A percentile compares a stretch with the other conserved stretches of the same genome.
Evolutionary conservation across 2,888 invertebrate genomes (phyloP).

Genomic region (Drosophila prolongata): DNA sequence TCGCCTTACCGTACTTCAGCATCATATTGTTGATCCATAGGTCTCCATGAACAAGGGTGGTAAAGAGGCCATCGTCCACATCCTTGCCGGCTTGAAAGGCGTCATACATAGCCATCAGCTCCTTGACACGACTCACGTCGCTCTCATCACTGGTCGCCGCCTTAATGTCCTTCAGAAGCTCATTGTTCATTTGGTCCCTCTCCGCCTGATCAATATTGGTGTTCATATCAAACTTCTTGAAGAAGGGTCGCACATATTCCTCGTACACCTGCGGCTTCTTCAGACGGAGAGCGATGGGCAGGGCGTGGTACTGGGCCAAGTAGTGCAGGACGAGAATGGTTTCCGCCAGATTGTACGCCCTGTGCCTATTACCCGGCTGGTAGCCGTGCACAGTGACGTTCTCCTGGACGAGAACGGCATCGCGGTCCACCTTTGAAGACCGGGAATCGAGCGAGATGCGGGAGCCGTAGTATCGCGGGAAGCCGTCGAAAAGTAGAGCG

Average conservation of each 20-base stretch:
- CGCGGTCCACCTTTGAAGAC: constrained; percentile 85
- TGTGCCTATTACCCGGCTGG: constrained; percentile 85
- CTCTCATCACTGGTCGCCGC: constrained; percentile 54
- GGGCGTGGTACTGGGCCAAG: constrained; percentile 86
- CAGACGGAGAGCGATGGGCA: constrained; percentile 86
- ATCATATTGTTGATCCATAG: constrained; percentile 88
- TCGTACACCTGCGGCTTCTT: constrained; percentile 85
- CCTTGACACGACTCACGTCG: constrained; percentile 52
- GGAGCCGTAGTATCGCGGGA: constrained; percentile 86
- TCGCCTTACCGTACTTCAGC: constrained; percentile 84
- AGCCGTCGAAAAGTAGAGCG: constrained; percentile 84
- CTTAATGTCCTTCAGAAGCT: constrained; percentile 56
- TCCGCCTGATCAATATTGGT: constrained; percentile 47
- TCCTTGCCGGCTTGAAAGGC: constrained; percentile 57
- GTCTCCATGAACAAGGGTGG: constrained; percentile 86
- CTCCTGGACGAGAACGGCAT: constrained; percentile 86
- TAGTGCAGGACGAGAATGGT: constrained; percentile 85
- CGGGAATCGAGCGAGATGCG: constrained; percentile 84
- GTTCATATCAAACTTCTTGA: constrained; percentile 76
- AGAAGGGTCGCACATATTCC: constrained; percentile 83
- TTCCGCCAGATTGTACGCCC: constrained; percentile 85
- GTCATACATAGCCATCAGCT: constrained; percentile 60
- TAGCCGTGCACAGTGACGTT: constrained; percentile 86
- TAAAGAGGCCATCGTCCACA: constrained; percentile 84
- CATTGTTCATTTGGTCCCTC: constrained; percentile 52